These are phyloP conservation scores for Grallaria varia DNA, from an alignment of 2,113 vertebrate species.

Conservation along the genomic window DNA sequence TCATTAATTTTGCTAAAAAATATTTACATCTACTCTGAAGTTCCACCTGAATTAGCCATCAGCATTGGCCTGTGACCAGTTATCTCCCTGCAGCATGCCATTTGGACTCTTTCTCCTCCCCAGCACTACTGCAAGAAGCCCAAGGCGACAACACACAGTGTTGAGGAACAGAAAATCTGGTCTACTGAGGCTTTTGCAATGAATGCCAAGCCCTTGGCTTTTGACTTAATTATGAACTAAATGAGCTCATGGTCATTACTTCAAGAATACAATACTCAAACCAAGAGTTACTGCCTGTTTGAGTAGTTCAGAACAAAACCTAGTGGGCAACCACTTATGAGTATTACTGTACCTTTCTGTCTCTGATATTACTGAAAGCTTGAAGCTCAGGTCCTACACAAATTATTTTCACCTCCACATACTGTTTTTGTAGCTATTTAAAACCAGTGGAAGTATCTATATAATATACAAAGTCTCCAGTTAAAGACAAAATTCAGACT, in stretches of 20 bases:
- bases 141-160: accelerated
- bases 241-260: neutral
- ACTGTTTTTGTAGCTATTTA: neutral
- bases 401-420: neutral
- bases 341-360: neutral
- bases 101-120: neutral
- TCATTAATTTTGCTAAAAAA: neutral
- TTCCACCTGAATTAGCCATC: neutral
- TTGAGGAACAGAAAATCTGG: neutral
- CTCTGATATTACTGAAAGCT: neutral
- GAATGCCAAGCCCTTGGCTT: neutral
- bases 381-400: neutral
- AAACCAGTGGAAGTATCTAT: neutral
- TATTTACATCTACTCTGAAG: neutral
- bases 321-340: neutral
- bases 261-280: neutral
- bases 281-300: neutral
- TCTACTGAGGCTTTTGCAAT: neutral
- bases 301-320: neutral
- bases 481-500: neutral
- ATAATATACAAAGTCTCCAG: neutral
- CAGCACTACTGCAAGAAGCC: neutral
- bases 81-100: neutral
- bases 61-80: accelerated
- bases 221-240: neutral